Conservation (phyloP, 2,113 vertebrate genomes). For the Laticauda laticaudata region DNA sequence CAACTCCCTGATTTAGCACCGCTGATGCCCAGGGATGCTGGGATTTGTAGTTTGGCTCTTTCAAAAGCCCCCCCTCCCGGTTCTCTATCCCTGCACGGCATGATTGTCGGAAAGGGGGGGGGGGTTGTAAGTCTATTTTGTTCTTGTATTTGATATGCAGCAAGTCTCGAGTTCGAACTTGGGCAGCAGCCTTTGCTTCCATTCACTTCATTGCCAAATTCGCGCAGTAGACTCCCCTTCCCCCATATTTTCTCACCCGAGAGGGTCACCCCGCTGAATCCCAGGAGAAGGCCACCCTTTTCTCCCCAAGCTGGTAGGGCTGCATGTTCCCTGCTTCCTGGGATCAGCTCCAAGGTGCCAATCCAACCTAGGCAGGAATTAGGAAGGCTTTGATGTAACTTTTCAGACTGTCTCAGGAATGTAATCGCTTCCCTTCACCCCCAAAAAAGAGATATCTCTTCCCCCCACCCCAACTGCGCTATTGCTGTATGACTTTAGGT, state of each 20-base stretch:
- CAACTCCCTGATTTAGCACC: neutral
- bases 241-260: conserved; percentile 1
- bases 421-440: conserved; percentile 25
- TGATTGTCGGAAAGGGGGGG: neutral
- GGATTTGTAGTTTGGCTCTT: neutral
- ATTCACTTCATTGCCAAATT: conserved; percentile 28
- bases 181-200: neutral
- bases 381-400: conserved; percentile 39
- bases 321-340: neutral
- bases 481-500: conserved; percentile 26
- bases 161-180: neutral
- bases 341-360: neutral
- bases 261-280: neutral
- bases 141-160: neutral
- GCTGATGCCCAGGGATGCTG: neutral
- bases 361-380: neutral
- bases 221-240: conserved; percentile 2
- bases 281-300: neutral
- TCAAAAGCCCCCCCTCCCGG: neutral
- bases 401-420: conserved; percentile 58
- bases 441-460: neutral
- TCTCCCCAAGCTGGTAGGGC: neutral
- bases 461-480: neutral
- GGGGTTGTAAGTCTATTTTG: neutral
- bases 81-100: neutral